These are phyloP conservation scores for Tolmerus cingulatus DNA, from an alignment of 2,888 invertebrate species.

Conservation along the genomic window DNA sequence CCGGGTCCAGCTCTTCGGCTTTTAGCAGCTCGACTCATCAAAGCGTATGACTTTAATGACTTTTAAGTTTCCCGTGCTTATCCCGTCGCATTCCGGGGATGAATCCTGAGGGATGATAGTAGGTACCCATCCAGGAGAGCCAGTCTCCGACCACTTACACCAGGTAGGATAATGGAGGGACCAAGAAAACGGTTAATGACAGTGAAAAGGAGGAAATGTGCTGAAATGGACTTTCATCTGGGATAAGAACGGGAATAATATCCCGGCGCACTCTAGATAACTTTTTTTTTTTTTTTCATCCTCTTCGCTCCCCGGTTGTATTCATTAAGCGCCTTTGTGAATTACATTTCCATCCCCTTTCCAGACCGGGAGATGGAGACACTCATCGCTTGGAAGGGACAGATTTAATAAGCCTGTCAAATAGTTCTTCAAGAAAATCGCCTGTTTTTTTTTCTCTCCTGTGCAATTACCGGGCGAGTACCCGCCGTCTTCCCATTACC, in stretches of 20 bases:
- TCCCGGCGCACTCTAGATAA: constrained; percentile 1
- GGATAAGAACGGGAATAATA: constrained; percentile 20
- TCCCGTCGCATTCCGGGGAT: not conserved
- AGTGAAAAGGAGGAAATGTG: constrained; percentile 32
- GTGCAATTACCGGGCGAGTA: not conserved
- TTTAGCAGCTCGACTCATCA: constrained; percentile 23
- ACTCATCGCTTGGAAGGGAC: not conserved
- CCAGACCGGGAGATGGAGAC: not conserved
- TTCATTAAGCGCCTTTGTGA: constrained; percentile 17
- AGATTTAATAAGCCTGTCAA: constrained; percentile 28
- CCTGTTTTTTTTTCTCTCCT: not conserved
- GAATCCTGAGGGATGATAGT: not conserved
- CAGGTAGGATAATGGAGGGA: constrained; percentile 26
- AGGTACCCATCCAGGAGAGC: not conserved
- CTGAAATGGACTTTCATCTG: constrained; percentile 32
- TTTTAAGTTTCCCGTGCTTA: not conserved
- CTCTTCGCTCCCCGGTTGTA: not conserved
- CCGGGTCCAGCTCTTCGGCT: not conserved
- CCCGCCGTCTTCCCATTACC: not conserved
- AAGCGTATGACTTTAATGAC: constrained; percentile 38
- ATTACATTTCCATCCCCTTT: not conserved
- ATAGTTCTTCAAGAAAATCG: not conserved
- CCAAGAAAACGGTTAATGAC: constrained; percentile 28
- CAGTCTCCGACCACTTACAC: not conserved
- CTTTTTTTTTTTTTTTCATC: not conserved